Conservation (phyloP, 1,140 invertebrate species). For the Ylistrum balloti region DNA sequence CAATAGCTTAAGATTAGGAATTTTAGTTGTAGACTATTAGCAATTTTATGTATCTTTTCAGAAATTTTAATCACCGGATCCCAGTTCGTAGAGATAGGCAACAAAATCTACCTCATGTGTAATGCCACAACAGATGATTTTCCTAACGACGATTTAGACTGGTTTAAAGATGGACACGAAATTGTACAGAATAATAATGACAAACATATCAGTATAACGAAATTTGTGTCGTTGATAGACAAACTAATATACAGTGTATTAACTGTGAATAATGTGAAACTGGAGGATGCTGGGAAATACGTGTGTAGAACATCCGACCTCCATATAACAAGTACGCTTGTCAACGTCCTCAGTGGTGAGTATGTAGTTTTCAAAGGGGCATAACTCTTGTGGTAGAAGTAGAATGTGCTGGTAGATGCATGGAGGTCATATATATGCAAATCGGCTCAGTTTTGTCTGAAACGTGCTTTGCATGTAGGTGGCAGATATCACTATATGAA, state of each 20-base stretch:
- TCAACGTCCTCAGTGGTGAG: constrained; percentile 72
- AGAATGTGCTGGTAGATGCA: background rate
- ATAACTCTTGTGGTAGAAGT: background rate
- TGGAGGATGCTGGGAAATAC: constrained; percentile 67
- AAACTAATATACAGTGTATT: constrained; percentile 68
- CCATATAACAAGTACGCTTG: constrained; percentile 66
- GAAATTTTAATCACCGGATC: constrained; percentile 48
- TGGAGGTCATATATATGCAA: background rate
- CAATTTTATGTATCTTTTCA: constrained; percentile 31
- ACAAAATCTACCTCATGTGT: constrained; percentile 49
- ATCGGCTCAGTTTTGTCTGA: background rate
- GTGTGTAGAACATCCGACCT: constrained; percentile 68
- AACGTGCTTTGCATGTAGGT: constrained; percentile 17
- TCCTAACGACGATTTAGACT: constrained; percentile 46
- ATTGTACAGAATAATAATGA: constrained; percentile 58
- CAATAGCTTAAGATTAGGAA: too few species aligned
- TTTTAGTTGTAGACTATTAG: background rate
- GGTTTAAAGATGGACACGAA: constrained; percentile 57
- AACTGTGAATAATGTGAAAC: constrained; percentile 63
- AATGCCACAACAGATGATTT: constrained; percentile 51
- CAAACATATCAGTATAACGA: constrained; percentile 64
- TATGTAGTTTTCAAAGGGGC: constrained; percentile 21
- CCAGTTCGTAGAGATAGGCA: constrained; percentile 51
- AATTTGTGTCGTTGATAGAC: constrained; percentile 62
- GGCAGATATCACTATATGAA: too few species aligned